Evolutionary conservation across 2,113 vertebrate genomes (phyloP), one percentile per base, ranked within the genome.

Genomic region (Galbula dea): DNA sequence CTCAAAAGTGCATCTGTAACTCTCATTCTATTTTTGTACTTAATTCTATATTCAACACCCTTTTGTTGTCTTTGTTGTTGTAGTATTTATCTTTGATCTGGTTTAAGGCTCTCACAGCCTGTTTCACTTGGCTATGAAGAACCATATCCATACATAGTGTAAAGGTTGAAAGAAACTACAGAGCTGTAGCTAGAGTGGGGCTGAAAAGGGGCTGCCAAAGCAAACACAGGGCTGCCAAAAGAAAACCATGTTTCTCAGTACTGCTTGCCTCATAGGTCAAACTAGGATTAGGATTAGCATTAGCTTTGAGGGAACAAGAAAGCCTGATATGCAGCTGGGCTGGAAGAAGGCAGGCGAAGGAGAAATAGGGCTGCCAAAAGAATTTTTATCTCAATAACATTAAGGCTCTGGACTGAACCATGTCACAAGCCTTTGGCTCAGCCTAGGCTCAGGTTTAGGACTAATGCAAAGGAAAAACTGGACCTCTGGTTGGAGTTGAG

Each of bases 91-190:
- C 52, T 90, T 78, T 79, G 77, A 65, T 93, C n/a, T 14, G 54
- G 49, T 55, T 84, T 24, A 65, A 29, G 57, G 75, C 27, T 83
- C 65, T 68, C 22, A 11, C 32, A 86, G 57, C 69, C 55, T 75
- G 22, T 62, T 93, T 55, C 41, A 59, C 32, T 82, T 61, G 77
- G 55, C 66, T 78, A 30, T 37, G n/a, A 75, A 65, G 77, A 85
- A 29, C 41, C 23, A 27, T 16, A 10, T 8, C 54, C 26, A 8
- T 36, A 26, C 8, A 57, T 22, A 78, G 48, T 0, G 0, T 59
- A n/a, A 67, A 75, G 52, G 30, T 1, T 90, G 69, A 59, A 89
- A 65, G 45, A 62, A 86, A 88, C 26, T 13, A 29, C 29, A 66
- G 37, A 65, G 34, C 29, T 66, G 19, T 61, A 69, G 39, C 52